Conservation (phyloP, 2,888 invertebrate species). For the Idaea dimidiata region DNA sequence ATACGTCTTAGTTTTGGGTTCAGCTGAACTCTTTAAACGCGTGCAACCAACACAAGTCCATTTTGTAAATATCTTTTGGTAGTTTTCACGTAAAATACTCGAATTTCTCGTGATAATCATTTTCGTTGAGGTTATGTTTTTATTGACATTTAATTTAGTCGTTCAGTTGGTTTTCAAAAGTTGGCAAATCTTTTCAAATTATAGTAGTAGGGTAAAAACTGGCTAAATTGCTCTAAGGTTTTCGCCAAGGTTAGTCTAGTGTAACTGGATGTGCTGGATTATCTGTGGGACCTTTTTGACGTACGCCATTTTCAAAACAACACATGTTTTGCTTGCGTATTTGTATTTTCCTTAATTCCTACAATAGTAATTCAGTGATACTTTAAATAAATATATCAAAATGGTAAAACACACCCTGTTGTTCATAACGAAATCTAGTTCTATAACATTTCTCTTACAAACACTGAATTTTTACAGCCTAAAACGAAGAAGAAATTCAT, state of each 20-base stretch:
- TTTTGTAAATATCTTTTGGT: constrained; percentile 45
- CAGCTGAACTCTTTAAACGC: constrained; percentile 55
- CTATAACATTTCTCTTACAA: background rate
- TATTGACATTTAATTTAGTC: constrained; percentile 18
- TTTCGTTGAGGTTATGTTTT: constrained; percentile 48
- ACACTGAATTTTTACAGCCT: constrained; percentile 66
- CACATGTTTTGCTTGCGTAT: constrained; percentile 55
- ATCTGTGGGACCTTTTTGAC: constrained; percentile 29
- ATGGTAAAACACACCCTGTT: constrained; percentile 43
- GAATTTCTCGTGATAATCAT: constrained; percentile 52
- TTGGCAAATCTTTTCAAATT: background rate
- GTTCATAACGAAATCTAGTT: background rate
- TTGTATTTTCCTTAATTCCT: constrained; percentile 18
- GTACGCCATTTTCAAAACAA: constrained; percentile 49
- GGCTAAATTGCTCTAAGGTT: background rate
- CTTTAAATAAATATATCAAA: constrained; percentile 24
- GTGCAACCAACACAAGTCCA: constrained; percentile 42
- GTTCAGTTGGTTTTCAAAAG: background rate
- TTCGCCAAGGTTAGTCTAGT: no score
- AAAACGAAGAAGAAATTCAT: constrained; percentile 91
- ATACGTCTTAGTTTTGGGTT: constrained; percentile 64
- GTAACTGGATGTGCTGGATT: background rate
- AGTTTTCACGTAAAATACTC: constrained; percentile 41
- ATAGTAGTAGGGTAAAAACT: background rate
- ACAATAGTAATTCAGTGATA: background rate